Base-by-base conservation (phyloP, 2,888 invertebrate species). In the Girardia tigrina region DNA sequence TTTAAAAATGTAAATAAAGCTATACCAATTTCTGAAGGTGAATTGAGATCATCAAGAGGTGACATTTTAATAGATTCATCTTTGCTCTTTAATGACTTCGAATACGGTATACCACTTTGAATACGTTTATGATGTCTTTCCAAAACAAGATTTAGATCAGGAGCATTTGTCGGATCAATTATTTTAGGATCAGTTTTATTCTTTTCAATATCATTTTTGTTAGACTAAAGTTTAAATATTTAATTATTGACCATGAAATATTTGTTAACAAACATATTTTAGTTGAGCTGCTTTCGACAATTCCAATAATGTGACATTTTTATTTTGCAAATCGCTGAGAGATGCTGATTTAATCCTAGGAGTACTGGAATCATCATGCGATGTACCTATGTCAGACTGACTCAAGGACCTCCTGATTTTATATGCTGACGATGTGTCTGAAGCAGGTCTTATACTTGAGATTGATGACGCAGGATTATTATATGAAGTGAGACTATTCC, bases 101-200 rank as follows among this genome's bases (percentile, higher is more conserved):
- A 4, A n/a, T 56, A 56, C 23, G 56, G 56, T 56, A 23, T n/a
- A 12, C 56, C 56, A 56, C 23, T 56, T 56, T 56, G 56, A 56
- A 56, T 56, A n/a, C 56, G 56, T 56, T 56, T n/a, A 56, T 56
- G 56, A n/a, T 56, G 56, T 56, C 56, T 56, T 56, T 56, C 56
- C 23, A 56, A 16, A 2, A 56, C 56, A 6, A 56, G 23, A 56
- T 56, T 56, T 56, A 56, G n/a, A 56, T 56, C 56, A 4, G 56
- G 56, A 56, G 56, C 4, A 2, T 8, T 56, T 4, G 23, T 56
- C 23, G n/a, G 56, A 8, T 56, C 56, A 36, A 36, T 36, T 20
- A 56, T 23, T 56, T 56, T 56, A 4, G 56, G 56, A 56, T 23
- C 23, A 56, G 2, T 16, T 20, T 56, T 23, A 56, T 4, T 20